These are phyloP conservation scores for Cantharis rustica DNA, from an alignment of 2,888 invertebrate species.

Conservation along the genomic window DNA sequence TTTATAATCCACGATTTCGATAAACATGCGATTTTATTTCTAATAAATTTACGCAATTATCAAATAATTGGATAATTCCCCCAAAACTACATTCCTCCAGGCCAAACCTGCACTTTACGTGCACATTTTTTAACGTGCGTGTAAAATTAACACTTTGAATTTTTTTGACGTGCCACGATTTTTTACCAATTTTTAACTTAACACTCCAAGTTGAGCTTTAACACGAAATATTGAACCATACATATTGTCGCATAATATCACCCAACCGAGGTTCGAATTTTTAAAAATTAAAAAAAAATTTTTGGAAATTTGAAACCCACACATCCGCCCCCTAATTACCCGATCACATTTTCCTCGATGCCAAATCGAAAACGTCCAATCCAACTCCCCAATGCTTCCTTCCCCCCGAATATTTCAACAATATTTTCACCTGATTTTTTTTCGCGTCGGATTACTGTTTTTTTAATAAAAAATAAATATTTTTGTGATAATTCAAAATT, in stretches of 20 bases:
- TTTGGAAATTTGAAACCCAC: neutral
- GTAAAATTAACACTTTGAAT: slow-evolving; percentile 31
- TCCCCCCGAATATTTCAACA: too few relatives aligned
- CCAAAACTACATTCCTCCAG: neutral
- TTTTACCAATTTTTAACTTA: slow-evolving; percentile 19
- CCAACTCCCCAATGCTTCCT: too few relatives aligned
- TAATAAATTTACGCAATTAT: neutral
- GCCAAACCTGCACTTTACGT: slow-evolving; percentile 12
- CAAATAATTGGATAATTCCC: neutral
- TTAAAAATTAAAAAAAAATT: too few relatives aligned
- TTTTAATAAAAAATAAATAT: too few relatives aligned
- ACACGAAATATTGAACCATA: slow-evolving; percentile 26
- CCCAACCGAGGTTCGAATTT: too few relatives aligned
- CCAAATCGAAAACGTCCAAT: too few relatives aligned
- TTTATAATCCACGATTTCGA: neutral
- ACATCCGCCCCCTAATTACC: neutral
- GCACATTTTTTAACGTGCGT: slow-evolving; percentile 29
- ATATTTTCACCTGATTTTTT: too few relatives aligned
- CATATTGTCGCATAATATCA: slow-evolving; percentile 26
- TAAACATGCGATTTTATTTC: slow-evolving; percentile 10
- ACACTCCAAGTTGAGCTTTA: slow-evolving; percentile 18
- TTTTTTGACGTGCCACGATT: slow-evolving; percentile 7
- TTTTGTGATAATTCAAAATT: too few relatives aligned
- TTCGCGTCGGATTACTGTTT: too few relatives aligned
- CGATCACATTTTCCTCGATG: too few relatives aligned